These are phyloP conservation scores for Electrophaes corylata DNA, from an alignment of 2,888 invertebrate species.

Conservation along the genomic window DNA sequence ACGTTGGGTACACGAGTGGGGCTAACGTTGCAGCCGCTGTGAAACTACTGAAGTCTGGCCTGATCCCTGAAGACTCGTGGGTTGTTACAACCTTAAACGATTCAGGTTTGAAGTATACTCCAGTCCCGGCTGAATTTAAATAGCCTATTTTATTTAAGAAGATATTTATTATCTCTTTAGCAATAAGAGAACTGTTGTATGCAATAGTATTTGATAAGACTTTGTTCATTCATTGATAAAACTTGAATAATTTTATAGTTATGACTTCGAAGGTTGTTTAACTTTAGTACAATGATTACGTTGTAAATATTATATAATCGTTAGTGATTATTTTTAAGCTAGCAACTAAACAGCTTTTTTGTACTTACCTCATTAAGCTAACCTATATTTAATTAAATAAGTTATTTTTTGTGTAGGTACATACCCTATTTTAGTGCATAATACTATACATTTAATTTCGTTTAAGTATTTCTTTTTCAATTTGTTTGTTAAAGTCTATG, in stretches of 20 bases:
- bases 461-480: no score
- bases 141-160: not conserved
- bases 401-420: no score
- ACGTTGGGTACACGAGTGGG: slow-evolving; percentile 75
- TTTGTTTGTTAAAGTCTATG: no score
- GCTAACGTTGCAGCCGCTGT: slow-evolving; percentile 77
- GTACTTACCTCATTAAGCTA: no score
- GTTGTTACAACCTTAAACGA: slow-evolving; percentile 73
- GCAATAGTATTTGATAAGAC: not conserved
- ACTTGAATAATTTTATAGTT: not conserved
- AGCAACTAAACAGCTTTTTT: not conserved
- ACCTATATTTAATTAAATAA: no score
- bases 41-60: slow-evolving; percentile 67
- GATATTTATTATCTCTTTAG: not conserved
- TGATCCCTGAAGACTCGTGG: slow-evolving; percentile 69
- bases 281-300: no score
- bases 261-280: not conserved
- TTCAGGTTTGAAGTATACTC: slow-evolving; percentile 73
- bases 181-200: not conserved
- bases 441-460: no score
- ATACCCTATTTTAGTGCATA: no score
- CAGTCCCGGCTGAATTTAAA: slow-evolving; percentile 56
- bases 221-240: not conserved
- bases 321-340: not conserved
- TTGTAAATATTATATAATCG: no score